These are phyloP conservation scores for Rhombomys opimus DNA, from an alignment of 2,113 vertebrate species.

Conservation along the genomic window DNA sequence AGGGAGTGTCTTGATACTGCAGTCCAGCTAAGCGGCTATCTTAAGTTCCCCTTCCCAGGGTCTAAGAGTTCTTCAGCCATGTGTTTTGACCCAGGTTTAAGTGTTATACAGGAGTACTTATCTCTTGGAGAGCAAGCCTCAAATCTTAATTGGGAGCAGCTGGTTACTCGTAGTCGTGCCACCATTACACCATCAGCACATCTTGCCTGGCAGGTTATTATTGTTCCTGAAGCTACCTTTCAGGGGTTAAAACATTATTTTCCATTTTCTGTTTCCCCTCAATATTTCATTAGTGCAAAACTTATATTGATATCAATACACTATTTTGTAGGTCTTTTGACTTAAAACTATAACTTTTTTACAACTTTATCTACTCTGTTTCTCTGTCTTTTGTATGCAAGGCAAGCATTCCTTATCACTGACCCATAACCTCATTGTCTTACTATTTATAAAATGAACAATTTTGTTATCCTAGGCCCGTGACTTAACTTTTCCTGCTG, in stretches of 20 bases:
- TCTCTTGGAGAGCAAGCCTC: no score
- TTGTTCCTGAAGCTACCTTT: neutral
- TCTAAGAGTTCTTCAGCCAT: neutral
- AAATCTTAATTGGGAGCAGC: neutral
- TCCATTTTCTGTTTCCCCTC: neutral
- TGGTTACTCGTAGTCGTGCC: neutral
- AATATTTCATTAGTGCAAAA: neutral
- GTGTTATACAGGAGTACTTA: neutral
- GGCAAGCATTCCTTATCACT: neutral
- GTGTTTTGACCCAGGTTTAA: neutral
- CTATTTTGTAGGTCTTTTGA: neutral
- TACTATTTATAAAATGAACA: neutral
- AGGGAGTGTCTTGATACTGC: neutral
- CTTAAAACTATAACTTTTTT: conserved; percentile 14
- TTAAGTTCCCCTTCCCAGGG: neutral
- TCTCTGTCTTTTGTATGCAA: neutral
- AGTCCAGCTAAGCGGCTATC: neutral
- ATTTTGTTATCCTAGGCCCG: neutral
- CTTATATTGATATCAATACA: conserved; percentile 19
- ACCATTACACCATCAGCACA: neutral
- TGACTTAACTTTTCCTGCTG: neutral
- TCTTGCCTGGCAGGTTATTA: neutral
- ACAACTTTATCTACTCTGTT: neutral
- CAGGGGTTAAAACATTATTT: neutral
- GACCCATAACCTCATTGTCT: neutral